Conservation (phyloP, 2,888 invertebrate genomes). For the Apomyelois bistriatella region DNA sequence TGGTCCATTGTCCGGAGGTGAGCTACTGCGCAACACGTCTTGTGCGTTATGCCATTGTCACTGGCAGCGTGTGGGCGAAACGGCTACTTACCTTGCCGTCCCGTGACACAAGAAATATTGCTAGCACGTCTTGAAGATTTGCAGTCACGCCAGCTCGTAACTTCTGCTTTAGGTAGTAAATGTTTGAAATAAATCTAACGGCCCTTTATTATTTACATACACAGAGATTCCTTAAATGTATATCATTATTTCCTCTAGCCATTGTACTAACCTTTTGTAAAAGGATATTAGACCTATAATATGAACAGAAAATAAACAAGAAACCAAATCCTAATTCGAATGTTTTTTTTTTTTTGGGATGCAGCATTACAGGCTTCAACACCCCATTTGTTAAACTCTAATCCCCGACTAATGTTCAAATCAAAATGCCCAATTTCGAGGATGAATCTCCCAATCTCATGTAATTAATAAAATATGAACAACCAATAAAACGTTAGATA, state of each 20-base stretch:
- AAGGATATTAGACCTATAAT: too few relatives aligned
- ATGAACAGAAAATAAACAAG: not conserved
- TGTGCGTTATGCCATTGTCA: slow-evolving; percentile 49
- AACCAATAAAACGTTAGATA: slow-evolving; percentile 63
- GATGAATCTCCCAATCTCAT: slow-evolving; percentile 24
- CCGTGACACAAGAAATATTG: slow-evolving; percentile 29
- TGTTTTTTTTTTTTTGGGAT: not conserved
- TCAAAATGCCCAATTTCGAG: slow-evolving; percentile 8
- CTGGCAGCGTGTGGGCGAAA: slow-evolving; percentile 51
- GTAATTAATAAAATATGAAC: slow-evolving; percentile 68
- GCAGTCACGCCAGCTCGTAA: slow-evolving; percentile 14
- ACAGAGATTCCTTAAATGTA: not conserved
- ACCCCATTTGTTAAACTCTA: slow-evolving; percentile 13
- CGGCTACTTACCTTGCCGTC: slow-evolving; percentile 31
- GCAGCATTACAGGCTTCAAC: slow-evolving; percentile 8
- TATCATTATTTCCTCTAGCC: too few relatives aligned
- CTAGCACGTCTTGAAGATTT: slow-evolving; percentile 21
- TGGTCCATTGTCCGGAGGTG: slow-evolving; percentile 59
- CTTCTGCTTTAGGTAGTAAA: slow-evolving; percentile 9
- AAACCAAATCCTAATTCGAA: not conserved
- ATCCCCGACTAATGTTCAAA: slow-evolving; percentile 17
- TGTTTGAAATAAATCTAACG: slow-evolving; percentile 3
- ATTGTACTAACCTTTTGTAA: too few relatives aligned
- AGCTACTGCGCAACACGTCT: slow-evolving; percentile 63
- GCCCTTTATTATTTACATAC: not conserved